Percentiles rank a stretch among this genome's conserved stretches.
Evolutionary conservation across 2,113 vertebrate species (phyloP).

Genomic region (Trinectes maculatus): DNA sequence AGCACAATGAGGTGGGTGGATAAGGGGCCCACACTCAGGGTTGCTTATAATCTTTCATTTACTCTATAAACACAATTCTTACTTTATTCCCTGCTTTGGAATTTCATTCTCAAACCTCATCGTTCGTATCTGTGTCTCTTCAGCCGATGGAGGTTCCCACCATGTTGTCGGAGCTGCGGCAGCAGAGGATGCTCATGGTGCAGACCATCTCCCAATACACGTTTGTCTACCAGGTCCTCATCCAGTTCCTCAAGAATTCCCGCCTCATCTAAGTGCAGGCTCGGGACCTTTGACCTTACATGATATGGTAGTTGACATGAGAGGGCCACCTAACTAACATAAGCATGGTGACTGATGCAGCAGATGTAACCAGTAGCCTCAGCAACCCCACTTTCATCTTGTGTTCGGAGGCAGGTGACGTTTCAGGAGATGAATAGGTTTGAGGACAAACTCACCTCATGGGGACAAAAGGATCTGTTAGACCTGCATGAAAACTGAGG

Average conservation of each 20-base stretch:
- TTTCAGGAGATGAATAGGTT: slow-evolving; percentile 14
- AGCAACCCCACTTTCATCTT: not conserved
- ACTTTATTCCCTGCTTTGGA: not conserved
- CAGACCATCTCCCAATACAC: slow-evolving; percentile 96
- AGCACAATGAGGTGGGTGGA: slow-evolving; percentile 89
- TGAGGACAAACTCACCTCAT: slow-evolving; percentile 22
- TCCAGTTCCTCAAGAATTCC: slow-evolving; percentile 94
- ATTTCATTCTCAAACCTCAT: too few species aligned
- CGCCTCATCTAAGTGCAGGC: slow-evolving; percentile 86
- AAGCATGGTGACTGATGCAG: not conserved
- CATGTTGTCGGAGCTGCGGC: slow-evolving; percentile 90
- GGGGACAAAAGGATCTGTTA: slow-evolving; percentile 1
- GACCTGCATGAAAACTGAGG: slow-evolving; percentile 24
- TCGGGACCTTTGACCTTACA: not conserved
- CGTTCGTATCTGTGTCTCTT: not conserved
- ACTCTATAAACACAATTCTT: too few species aligned
- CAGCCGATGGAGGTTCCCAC: slow-evolving; percentile 91
- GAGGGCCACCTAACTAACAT: slow-evolving; percentile 22
- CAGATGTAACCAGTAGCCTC: not conserved
- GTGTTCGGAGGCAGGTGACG: slow-evolving; percentile 17
- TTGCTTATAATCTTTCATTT: too few species aligned
- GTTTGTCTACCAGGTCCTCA: slow-evolving; percentile 95
- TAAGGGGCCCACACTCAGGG: not conserved
- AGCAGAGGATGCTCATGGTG: slow-evolving; percentile 95
- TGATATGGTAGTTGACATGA: not conserved